These are phyloP conservation scores for Mycteria americana DNA, from an alignment of 2,797 vertebrate species.

Conservation along the genomic window DNA sequence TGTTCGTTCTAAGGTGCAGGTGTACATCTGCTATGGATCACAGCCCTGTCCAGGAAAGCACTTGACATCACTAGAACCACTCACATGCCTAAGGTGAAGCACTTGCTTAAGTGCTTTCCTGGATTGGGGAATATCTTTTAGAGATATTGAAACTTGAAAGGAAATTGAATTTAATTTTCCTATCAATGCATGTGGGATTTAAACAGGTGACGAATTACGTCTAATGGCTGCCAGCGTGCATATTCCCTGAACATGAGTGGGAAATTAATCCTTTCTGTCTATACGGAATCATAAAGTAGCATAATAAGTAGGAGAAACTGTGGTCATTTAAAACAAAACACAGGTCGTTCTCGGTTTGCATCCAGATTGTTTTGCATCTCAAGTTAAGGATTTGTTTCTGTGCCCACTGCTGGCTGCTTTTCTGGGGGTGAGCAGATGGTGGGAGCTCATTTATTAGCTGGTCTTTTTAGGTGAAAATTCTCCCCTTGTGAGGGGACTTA, in stretches of 20 bases:
- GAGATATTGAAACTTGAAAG: constrained; percentile 13
- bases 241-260: neutral
- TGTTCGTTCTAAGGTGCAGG: constrained; percentile 17
- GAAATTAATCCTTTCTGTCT: constrained; percentile 25
- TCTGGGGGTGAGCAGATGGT: neutral
- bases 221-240: neutral
- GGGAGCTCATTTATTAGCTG: neutral
- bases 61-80: constrained; percentile 48
- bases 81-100: neutral
- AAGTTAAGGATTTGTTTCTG: neutral
- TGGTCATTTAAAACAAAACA: neutral
- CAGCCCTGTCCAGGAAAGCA: constrained; percentile 33
- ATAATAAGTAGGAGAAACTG: neutral
- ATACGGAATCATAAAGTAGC: neutral
- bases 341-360: neutral
- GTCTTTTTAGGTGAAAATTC: neutral
- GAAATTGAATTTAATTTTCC: constrained; percentile 43
- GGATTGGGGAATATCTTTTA: constrained; percentile 20
- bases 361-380: neutral
- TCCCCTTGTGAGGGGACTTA: neutral
- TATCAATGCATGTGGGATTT: constrained; percentile 13
- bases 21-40: constrained; percentile 52
- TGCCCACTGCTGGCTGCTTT: neutral
- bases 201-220: constrained; percentile 24
- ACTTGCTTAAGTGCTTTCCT: neutral